phyloP scores from a whole-genome alignment of 2,888 invertebrate genomes.

The Drosophila hawaiiensis region DNA sequence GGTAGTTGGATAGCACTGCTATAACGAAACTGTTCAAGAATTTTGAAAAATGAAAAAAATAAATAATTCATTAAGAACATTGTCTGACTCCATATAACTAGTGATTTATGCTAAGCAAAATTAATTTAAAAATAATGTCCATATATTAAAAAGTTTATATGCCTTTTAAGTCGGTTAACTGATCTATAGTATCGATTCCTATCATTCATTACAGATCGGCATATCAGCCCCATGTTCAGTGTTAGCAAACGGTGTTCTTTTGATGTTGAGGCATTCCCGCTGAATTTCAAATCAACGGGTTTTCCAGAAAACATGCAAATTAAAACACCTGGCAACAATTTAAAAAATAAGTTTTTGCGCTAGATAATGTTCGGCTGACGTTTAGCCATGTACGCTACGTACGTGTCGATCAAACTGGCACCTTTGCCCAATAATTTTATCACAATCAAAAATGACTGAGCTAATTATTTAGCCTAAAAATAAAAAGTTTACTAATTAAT shows the following conservation, averaged over 20 bases:
- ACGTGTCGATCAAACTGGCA: conserved; percentile 6
- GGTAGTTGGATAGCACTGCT: not conserved
- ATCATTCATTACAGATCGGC: not conserved
- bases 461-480: not conserved
- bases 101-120: not conserved
- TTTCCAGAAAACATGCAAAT: not conserved
- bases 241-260: conserved; percentile 8
- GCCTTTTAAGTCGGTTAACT: not conserved
- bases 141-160: not conserved
- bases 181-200: conserved; percentile 5
- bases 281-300: conserved; percentile 11
- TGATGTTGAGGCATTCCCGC: not conserved
- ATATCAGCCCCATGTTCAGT: not conserved
- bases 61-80: not conserved
- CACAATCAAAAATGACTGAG: not conserved
- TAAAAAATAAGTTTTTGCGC: not conserved
- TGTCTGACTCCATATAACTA: not conserved
- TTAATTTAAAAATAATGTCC: not conserved
- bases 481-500: conserved; percentile 25
- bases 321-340: not conserved
- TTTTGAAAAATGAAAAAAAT: too few species aligned
- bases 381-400: conserved; percentile 2
- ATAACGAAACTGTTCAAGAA: not conserved
- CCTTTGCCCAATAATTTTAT: conserved; percentile 10
- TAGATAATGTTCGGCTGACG: conserved; percentile 7